phyloP scores from a whole-genome alignment of 2,113 vertebrate genomes.

The Atherinomorus stipes region DNA sequence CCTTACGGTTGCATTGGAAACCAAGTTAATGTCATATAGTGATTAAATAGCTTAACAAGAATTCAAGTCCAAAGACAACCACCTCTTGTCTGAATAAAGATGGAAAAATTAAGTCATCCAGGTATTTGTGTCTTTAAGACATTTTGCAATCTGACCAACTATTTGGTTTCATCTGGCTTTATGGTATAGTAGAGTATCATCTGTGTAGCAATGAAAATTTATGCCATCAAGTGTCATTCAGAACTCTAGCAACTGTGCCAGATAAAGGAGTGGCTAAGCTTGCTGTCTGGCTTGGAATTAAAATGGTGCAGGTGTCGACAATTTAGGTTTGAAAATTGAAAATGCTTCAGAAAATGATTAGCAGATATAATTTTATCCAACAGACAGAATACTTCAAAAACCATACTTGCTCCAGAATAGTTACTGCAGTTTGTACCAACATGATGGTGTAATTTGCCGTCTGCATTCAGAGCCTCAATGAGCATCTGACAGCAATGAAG shows the following conservation, averaged over 20 bases:
- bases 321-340: not conserved
- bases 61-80: too few species aligned
- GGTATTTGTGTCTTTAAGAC: too few species aligned
- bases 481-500: slow-evolving; percentile 63
- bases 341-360: not conserved
- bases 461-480: slow-evolving; percentile 30
- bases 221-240: not conserved
- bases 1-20: too few species aligned
- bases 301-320: slow-evolving; percentile 9
- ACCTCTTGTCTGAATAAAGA: too few species aligned
- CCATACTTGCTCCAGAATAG: slow-evolving; percentile 4
- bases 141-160: too few species aligned
- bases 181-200: too few species aligned
- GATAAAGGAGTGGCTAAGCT: not conserved
- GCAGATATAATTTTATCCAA: not conserved
- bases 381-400: not conserved
- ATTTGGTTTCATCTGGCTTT: too few species aligned
- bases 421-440: slow-evolving; percentile 9
- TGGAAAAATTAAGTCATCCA: too few species aligned
- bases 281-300: slow-evolving; percentile 1
- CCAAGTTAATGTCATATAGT: too few species aligned
- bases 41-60: too few species aligned
- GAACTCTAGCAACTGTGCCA: slow-evolving; percentile 8
- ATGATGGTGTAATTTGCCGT: slow-evolving; percentile 6
- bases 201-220: too few species aligned